These are phyloP conservation scores for Ailurus styani DNA, from an alignment of 2,113 vertebrate genomes.

Conservation along the genomic window DNA sequence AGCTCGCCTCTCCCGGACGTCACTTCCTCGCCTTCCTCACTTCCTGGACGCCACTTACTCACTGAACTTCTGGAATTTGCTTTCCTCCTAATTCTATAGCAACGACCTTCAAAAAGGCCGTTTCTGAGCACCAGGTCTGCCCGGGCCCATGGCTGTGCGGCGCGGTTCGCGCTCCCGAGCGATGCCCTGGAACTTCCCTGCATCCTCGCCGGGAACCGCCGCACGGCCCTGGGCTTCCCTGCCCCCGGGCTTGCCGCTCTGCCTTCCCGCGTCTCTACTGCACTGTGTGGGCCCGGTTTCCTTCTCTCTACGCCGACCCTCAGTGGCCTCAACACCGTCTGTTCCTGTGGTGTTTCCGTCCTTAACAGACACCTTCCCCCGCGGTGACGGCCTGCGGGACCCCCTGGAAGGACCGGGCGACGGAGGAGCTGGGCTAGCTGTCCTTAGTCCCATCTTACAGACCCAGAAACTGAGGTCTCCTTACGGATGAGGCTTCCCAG, in stretches of 20 bases:
- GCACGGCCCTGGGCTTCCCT: accelerated
- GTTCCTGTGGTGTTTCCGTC: accelerated
- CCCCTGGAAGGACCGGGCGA: accelerated
- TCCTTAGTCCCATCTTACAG: neutral
- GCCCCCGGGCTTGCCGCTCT: accelerated
- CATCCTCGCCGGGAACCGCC: accelerated
- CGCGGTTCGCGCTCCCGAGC: accelerated
- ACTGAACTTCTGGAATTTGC: neutral
- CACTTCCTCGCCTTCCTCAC: neutral
- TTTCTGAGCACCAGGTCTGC: neutral
- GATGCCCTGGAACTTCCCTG: accelerated
- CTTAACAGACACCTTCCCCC: too few species aligned
- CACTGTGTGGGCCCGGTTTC: accelerated
- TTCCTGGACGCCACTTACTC: neutral
- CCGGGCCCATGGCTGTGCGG: neutral
- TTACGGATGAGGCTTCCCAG: accelerated
- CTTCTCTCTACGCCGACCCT: too few species aligned
- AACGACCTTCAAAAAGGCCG: neutral
- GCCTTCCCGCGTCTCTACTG: neutral
- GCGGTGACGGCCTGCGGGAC: neutral
- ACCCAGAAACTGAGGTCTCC: neutral
- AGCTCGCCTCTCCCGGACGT: neutral
- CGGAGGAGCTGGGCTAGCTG: accelerated
- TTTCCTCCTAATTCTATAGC: neutral
- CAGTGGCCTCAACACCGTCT: accelerated